Percentiles rank a stretch among this genome's conserved stretches.
phyloP scores from a whole-genome alignment of 2,113 vertebrate species.

The Panthera tigris region DNA sequence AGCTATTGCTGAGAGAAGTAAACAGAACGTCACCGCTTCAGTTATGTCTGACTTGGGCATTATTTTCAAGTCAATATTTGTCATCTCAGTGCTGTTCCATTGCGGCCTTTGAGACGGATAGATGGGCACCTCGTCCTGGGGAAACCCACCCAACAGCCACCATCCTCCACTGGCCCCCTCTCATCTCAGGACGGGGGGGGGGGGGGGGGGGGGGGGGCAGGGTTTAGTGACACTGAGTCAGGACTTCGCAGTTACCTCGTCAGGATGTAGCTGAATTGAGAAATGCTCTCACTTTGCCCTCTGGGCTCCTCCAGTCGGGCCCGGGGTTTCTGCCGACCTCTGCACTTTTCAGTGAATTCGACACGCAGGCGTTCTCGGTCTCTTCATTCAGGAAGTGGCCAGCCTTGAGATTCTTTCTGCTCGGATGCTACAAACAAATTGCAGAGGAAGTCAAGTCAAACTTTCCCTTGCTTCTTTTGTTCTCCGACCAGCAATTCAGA shows the following conservation, averaged over 20 bases:
- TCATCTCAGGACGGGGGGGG: neutral
- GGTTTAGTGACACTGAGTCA: neutral
- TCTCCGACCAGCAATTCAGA: slow-evolving; percentile 23
- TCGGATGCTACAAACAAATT: slow-evolving; percentile 75
- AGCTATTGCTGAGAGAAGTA: slow-evolving; percentile 56
- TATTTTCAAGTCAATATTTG: slow-evolving; percentile 78
- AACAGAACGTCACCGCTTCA: slow-evolving; percentile 74
- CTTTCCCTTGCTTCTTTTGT: slow-evolving; percentile 69
- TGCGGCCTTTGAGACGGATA: neutral
- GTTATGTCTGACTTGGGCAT: slow-evolving; percentile 42
- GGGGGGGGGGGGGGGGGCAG: neutral
- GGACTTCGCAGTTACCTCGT: neutral
- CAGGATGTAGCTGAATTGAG: neutral
- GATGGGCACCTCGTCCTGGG: neutral
- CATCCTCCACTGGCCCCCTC: neutral
- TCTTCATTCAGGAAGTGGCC: slow-evolving; percentile 78
- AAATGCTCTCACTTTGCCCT: neutral
- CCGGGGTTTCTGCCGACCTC: neutral
- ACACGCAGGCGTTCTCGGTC: slow-evolving; percentile 5
- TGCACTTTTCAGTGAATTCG: neutral
- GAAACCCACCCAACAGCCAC: neutral
- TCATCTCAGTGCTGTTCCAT: neutral
- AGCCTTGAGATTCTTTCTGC: slow-evolving; percentile 77
- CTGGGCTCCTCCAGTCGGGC: neutral
- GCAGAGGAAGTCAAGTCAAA: slow-evolving; percentile 76